phyloP scores from a whole-genome alignment of 2,888 invertebrate genomes.

The Macrosoma leucophasiata region DNA sequence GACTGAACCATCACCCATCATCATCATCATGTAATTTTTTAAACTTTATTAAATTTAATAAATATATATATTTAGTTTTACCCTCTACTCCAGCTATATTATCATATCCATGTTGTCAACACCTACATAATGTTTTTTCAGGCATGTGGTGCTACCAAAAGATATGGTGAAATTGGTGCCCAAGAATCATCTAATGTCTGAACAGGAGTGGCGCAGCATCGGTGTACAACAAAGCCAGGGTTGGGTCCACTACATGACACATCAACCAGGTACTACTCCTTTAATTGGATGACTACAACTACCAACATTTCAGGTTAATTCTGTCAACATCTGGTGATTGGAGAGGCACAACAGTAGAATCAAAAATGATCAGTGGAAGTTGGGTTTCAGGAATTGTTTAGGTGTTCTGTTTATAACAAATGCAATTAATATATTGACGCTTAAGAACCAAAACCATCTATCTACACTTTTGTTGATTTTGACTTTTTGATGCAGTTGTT shows the following conservation, averaged over 20 bases:
- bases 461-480: background rate
- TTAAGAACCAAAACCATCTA: too few relatives aligned
- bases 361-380: background rate
- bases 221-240: conserved; percentile 98
- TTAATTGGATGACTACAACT: background rate
- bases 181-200: conserved; percentile 94
- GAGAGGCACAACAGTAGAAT: background rate
- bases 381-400: background rate
- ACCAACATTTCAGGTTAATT: background rate
- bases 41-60: too few relatives aligned
- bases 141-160: conserved; percentile 96
- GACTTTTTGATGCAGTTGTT: too few relatives aligned
- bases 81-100: too few relatives aligned
- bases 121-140: conserved; percentile 69
- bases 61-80: too few relatives aligned
- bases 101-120: too few relatives aligned
- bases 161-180: conserved; percentile 93
- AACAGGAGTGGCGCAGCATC: conserved; percentile 94
- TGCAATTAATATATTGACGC: too few relatives aligned
- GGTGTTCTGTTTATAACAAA: background rate
- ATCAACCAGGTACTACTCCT: conserved; percentile 85
- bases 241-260: conserved; percentile 98
- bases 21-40: too few relatives aligned
- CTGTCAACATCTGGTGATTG: background rate
- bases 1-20: too few relatives aligned